These are phyloP conservation scores for Melanchra persicariae DNA, from an alignment of 2,888 invertebrate species.

Conservation along the genomic window DNA sequence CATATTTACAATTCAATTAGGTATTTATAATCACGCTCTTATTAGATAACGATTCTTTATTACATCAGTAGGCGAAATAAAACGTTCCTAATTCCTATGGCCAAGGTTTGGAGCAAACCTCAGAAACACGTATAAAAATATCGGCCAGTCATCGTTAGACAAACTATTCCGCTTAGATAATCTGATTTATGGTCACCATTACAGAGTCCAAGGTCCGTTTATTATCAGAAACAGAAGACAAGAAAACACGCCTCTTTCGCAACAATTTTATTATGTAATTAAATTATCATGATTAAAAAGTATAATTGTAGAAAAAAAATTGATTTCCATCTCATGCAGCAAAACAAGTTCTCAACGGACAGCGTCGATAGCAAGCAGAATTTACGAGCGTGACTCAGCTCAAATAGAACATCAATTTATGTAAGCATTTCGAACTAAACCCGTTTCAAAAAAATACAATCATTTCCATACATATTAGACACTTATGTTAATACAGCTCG, in stretches of 20 bases:
- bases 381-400: slow-evolving; percentile 54
- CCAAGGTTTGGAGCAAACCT: neutral
- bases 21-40: slow-evolving; percentile 3
- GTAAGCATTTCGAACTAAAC: slow-evolving; percentile 27
- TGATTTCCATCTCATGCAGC: slow-evolving; percentile 22
- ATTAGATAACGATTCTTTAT: slow-evolving; percentile 1
- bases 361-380: slow-evolving; percentile 23
- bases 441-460: slow-evolving; percentile 37
- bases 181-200: slow-evolving; percentile 39
- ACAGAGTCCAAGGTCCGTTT: slow-evolving; percentile 12
- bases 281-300: neutral
- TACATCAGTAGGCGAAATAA: neutral
- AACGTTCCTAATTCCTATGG: slow-evolving; percentile 12
- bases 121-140: slow-evolving; percentile 25
- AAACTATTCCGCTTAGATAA: slow-evolving; percentile 8
- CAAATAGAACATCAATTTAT: slow-evolving; percentile 34
- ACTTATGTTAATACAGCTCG: slow-evolving; percentile 32
- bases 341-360: slow-evolving; percentile 19
- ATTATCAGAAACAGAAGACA: slow-evolving; percentile 15
- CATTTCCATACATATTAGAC: slow-evolving; percentile 28
- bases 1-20: slow-evolving; percentile 15
- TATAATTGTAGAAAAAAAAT: neutral
- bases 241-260: slow-evolving; percentile 8
- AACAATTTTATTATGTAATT: slow-evolving; percentile 2
- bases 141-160: slow-evolving; percentile 27